phyloP scores from a whole-genome alignment of 2,888 invertebrate species.

The Ectemnius continuus region DNA sequence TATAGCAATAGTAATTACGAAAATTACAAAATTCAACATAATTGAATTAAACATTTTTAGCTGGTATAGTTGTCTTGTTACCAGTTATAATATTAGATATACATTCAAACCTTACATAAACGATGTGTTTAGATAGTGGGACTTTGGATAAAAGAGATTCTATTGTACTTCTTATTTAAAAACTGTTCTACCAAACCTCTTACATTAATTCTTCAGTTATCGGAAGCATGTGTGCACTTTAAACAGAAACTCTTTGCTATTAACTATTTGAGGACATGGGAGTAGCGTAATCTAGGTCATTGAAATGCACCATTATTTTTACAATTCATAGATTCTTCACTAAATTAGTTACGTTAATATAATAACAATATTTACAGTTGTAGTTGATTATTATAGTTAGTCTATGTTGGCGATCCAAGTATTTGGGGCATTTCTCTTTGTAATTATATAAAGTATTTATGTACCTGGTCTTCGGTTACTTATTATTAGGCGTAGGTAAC shows the following conservation, averaged over 20 bases:
- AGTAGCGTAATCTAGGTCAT: conserved; percentile 3
- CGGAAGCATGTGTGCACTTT: conserved; percentile 37
- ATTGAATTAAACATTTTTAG: too few species aligned
- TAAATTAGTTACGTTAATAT: not conserved
- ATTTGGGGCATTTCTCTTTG: conserved; percentile 10
- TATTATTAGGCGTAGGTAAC: conserved; percentile 33
- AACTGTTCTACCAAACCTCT: conserved; percentile 57
- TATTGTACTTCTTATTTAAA: conserved; percentile 16
- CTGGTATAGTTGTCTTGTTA: too few species aligned
- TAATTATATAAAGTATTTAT: conserved; percentile 8
- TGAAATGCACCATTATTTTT: not conserved
- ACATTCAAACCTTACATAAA: too few species aligned
- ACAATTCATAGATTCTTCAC: not conserved
- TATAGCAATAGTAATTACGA: too few species aligned
- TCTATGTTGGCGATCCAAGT: not conserved
- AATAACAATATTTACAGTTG: conserved; percentile 5
- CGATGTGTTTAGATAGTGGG: too few species aligned
- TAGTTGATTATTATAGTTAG: not conserved
- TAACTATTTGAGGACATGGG: conserved; percentile 26
- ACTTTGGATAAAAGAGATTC: too few species aligned
- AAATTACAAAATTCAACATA: too few species aligned
- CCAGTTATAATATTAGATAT: too few species aligned
- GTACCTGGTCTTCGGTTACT: too few species aligned
- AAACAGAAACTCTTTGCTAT: conserved; percentile 21
- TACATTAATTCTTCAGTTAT: conserved; percentile 38